These are phyloP conservation scores for Coelopa pilipes DNA, from an alignment of 2,888 invertebrate genomes.

Conservation along the genomic window DNA sequence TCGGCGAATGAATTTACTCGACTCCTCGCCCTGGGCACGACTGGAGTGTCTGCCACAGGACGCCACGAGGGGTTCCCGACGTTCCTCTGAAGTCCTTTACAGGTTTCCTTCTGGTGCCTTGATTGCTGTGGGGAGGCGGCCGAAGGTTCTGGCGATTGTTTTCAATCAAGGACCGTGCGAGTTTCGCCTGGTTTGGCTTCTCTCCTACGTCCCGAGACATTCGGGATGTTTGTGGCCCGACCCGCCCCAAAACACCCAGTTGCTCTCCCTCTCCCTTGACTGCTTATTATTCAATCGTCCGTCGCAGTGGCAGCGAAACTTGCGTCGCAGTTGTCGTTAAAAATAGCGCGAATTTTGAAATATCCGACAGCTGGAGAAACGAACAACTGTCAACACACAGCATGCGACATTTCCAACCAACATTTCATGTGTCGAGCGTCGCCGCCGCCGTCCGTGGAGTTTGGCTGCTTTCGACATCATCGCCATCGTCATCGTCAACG, in stretches of 20 bases:
- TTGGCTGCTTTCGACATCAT: too few relatives aligned
- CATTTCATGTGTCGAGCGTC: not conserved
- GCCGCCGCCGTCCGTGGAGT: not conserved
- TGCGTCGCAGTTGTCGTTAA: conserved; percentile 38
- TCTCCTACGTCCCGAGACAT: not conserved
- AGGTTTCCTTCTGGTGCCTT: too few relatives aligned
- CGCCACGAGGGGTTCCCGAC: too few relatives aligned
- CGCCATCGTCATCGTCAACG: too few relatives aligned
- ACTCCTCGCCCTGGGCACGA: too few relatives aligned
- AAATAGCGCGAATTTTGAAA: conserved; percentile 46
- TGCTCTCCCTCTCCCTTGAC: not conserved
- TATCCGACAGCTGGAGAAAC: conserved; percentile 53
- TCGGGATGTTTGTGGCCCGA: not conserved
- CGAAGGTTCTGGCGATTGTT: not conserved
- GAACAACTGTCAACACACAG: conserved; percentile 44
- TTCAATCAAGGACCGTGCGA: not conserved
- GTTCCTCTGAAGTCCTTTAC: too few relatives aligned
- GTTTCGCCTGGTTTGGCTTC: not conserved
- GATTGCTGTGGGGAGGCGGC: too few relatives aligned
- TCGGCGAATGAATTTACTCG: too few relatives aligned
- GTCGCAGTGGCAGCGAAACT: not conserved
- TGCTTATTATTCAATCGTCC: not conserved
- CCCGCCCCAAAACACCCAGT: too few relatives aligned
- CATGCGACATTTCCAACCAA: not conserved
- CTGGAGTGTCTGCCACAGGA: too few relatives aligned